Evolutionary conservation across 2,888 invertebrate species (phyloP), one percentile per base, ranked within the genome.

Genomic region (Rhyacophila evoluta): DNA sequence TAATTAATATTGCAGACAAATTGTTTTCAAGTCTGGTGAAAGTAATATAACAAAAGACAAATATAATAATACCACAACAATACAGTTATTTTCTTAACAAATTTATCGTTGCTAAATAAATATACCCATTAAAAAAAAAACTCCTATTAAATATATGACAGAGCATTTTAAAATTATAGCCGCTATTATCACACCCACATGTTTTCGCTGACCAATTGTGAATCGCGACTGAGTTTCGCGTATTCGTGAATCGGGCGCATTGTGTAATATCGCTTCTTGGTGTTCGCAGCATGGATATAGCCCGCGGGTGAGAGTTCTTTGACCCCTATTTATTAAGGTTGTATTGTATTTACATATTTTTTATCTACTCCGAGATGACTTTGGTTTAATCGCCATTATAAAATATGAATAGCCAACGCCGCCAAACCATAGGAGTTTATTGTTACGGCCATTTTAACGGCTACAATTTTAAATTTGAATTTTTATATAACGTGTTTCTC

Each of bases 321-420:
- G 55, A 55, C 55, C 55, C 55, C 55, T 55, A 55, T 55, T 55
- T 55, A 55, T 55, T 55, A 55, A 55, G 25, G 25, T 19, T 25
- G 55, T 55, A 55, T 55, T 55, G 55, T 55, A 55, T 55, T 55
- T 55, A 55, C 55, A 55, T 55, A 55, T 55, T 55, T 55, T 55
- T 55, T 55, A 55, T 55, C 55, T 55, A 25, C 55, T 55, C 19
- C 12, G 3, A 55, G 55, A 55, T 55, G 55, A 55, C 55, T 55
- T 55, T 25, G 10, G 55, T 55, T 55, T 55, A 55, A 55, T 55
- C 55, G 55, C 55, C 19, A 55, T 55, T 55, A 55, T 25, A 55
- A 55, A 55, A 55, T 55, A 55, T 55, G 55, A 55, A 55, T 19
- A 55, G 55, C 19, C 10, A 19, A 19, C 55, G 55, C 55, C 55